Conservation (phyloP, 2,888 invertebrate genomes). For the Melangyna quadrimaculata region DNA sequence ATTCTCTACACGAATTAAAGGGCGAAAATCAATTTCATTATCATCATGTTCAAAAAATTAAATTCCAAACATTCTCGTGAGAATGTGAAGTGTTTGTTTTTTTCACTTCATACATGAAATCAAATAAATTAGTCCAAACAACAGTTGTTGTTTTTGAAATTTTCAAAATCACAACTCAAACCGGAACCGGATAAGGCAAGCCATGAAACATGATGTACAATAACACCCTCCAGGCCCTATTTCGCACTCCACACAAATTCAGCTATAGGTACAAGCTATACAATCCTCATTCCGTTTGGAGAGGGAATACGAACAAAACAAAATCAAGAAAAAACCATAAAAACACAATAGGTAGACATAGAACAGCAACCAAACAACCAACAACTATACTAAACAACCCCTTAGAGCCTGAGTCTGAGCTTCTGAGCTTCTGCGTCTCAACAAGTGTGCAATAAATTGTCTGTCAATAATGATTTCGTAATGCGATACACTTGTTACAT, state of each 20-base stretch:
- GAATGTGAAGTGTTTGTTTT: conserved; percentile 35
- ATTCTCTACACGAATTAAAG: neutral
- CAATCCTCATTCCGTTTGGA: conserved; percentile 2
- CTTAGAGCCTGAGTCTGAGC: conserved; percentile 55
- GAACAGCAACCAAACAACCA: conserved; percentile 51
- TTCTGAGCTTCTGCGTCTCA: conserved; percentile 48
- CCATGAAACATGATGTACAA: conserved; percentile 41
- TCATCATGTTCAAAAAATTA: conserved; percentile 31
- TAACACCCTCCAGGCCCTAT: conserved; percentile 23
- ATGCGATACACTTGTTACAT: conserved; percentile 75
- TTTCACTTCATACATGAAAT: conserved; percentile 31
- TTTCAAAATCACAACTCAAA: conserved; percentile 30
- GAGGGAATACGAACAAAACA: conserved; percentile 21
- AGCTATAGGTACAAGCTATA: neutral
- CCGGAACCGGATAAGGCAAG: conserved; percentile 57
- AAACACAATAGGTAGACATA: conserved; percentile 46
- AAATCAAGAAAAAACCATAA: conserved; percentile 29
- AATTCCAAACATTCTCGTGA: conserved; percentile 55
- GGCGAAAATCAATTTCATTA: conserved; percentile 33
- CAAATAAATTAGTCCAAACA: conserved; percentile 69
- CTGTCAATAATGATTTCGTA: conserved; percentile 75
- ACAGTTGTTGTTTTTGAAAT: conserved; percentile 44
- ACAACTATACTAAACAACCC: conserved; percentile 43
- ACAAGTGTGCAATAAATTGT: conserved; percentile 74
- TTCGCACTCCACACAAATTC: conserved; percentile 4